Base-by-base conservation (phyloP, 2,113 vertebrate genomes). In the Alectura lathami region DNA sequence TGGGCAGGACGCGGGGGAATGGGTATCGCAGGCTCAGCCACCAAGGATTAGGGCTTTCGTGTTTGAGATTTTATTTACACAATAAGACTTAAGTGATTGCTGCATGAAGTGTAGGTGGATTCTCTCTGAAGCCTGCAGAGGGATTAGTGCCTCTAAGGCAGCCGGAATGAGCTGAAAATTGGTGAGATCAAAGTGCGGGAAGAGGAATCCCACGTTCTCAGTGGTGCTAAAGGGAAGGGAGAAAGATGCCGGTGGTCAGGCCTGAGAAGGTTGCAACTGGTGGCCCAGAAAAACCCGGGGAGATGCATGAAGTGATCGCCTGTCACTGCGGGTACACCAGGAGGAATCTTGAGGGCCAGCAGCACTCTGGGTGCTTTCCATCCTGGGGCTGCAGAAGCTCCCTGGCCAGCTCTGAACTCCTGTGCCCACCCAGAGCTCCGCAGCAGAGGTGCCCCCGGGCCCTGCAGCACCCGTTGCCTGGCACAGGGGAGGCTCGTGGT, bases 41-140 rank as follows among this genome's bases (percentile, higher is more conserved):
- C 85, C 54, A 88, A 78, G 54, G 77, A 95, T 95, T 81, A 94
- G 36, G 68, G 86, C 95, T 96, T 96, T 96, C 3, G 22, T 92
- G 91, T 62, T 77, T 48, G 87, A 95, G 95, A 86, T 96, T 96
- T 94, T 97, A 94, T 97, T 96, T 96, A 94, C 87, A 95, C 92
- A 89, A 90, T 95, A 95, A 96, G 88, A 77, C 91, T 93, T 86
- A 94, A 90, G 84, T n/a, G 62, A 73, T 86, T 67, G 82, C 95
- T 95, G 89, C 93, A 92, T 92, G 91, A 86, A 93, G 92, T 88
- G 96, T 96, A 95, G 93, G 96, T 95, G 94, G 95, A 94, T 96
- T 93, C 96, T 96, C 92, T 94, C 91, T 29, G 6, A 67, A 82
- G 95, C 96, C 94, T 96, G 94, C 94, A 91, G 96, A 92, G 88